Evolutionary conservation across 2,888 invertebrate species (phyloP), one percentile per base, ranked within the genome.

Genomic region (Scrobipalpa costella): DNA sequence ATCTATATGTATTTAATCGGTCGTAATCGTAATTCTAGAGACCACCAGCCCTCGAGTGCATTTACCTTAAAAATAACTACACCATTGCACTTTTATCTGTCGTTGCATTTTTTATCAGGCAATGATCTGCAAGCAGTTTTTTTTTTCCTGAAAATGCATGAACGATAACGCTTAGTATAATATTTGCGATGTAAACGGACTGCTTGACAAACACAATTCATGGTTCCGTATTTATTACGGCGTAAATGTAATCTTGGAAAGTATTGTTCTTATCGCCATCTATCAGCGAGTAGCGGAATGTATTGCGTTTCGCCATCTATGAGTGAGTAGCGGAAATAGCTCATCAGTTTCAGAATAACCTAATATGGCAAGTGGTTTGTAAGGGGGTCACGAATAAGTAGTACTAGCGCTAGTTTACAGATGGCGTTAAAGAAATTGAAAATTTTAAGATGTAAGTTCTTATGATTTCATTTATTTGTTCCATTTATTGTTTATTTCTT

Each of bases 91-190:
- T 58, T 58, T 58, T 58, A 58, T 58, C 58, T 19, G 58, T 5
- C 44, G 21, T 62, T 73, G 71, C 75, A 72, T 71, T 75, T 73
- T 67, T 75, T 77, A 78, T 78, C 78, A 77, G 74, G 58, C 77
- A 69, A 64, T 72, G 75, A 75, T 78, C 78, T 66, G 47, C 34
- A 50, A 64, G 58, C 64, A 33, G 49, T 49, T 49, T 19, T 65
- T 73, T 70, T 72, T 75, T 77, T 73, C 72, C 72, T 70, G 73
- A 70, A 71, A 72, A 64, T 71, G 73, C 74, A 72, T 70, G 75
- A 36, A 40, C 36, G 62, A 62, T 61, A 62, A 58, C 33, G 33
- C 33, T 7, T 6, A 33, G 17, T 13, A 49, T 6, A 49, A 21
- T 64, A 63, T 70, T 58, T 68, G 65, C 68, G 63, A 63, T 66